phyloP scores from a whole-genome alignment of 1,140 invertebrate genomes.

The Muscidifurax raptorellus region DNA sequence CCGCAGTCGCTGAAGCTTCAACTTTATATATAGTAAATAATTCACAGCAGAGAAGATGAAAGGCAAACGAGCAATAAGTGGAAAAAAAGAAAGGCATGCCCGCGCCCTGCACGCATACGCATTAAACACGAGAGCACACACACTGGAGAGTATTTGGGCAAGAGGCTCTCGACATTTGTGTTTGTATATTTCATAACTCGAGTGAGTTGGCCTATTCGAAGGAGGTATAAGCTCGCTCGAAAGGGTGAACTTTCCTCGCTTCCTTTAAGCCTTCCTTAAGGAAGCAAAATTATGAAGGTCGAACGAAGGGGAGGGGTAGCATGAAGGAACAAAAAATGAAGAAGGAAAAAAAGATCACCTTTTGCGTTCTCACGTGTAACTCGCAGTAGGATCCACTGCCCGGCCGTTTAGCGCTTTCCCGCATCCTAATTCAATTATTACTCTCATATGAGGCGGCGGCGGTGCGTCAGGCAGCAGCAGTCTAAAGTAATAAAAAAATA shows the following conservation, averaged over 20 bases:
- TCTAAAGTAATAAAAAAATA: constrained; percentile 30
- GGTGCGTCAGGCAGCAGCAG: not conserved
- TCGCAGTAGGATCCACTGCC: not conserved
- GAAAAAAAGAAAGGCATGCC: no score
- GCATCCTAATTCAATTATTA: constrained; percentile 58
- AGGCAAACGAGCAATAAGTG: not conserved
- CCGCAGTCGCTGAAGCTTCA: no score
- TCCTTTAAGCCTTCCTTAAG: not conserved
- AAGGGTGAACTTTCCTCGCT: constrained; percentile 42
- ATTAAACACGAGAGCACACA: constrained; percentile 65
- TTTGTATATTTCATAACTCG: constrained; percentile 71
- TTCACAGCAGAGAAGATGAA: no score
- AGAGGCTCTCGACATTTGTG: constrained; percentile 56
- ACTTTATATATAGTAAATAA: no score
- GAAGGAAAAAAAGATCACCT: constrained; percentile 40
- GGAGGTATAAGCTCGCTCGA: not conserved
- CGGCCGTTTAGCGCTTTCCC: constrained; percentile 48
- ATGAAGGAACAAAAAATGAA: not conserved
- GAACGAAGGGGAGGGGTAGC: not conserved
- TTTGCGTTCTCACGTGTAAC: constrained; percentile 22
- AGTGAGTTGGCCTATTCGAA: constrained; percentile 34
- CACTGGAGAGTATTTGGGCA: constrained; percentile 63
- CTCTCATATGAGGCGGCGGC: not conserved
- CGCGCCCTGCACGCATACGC: no score
- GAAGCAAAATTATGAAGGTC: not conserved